These are phyloP conservation scores for Sogatella furcifera DNA, from an alignment of 1,140 invertebrate species.

Conservation along the genomic window DNA sequence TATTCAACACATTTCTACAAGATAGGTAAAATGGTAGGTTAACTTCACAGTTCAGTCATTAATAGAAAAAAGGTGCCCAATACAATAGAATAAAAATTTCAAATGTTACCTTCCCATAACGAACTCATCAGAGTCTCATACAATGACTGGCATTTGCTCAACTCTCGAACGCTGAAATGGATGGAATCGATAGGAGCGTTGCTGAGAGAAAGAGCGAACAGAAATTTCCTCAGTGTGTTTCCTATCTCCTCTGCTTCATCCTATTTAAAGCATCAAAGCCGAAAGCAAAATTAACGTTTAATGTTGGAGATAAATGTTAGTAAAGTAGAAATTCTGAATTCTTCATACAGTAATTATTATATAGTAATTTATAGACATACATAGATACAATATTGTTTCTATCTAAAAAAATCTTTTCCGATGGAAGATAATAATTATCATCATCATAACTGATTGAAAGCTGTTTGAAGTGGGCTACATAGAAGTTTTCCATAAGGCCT, in stretches of 20 bases:
- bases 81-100: neutral
- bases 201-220: slow-evolving; percentile 40
- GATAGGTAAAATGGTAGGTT: neutral
- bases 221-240: slow-evolving; percentile 38
- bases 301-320: too few relatives aligned
- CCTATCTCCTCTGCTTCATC: slow-evolving; percentile 35
- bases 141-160: slow-evolving; percentile 26
- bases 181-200: slow-evolving; percentile 41
- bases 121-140: slow-evolving; percentile 37
- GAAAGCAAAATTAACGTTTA: neutral
- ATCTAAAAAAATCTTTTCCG: too few relatives aligned
- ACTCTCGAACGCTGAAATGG: slow-evolving; percentile 32
- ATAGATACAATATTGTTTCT: too few relatives aligned
- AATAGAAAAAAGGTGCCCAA: neutral
- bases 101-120: slow-evolving; percentile 50
- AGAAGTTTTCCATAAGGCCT: too few relatives aligned
- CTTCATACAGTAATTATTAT: too few relatives aligned
- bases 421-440: too few relatives aligned
- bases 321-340: too few relatives aligned
- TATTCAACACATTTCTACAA: neutral
- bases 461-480: too few relatives aligned
- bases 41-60: neutral
- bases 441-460: too few relatives aligned
- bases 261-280: slow-evolving; percentile 22
- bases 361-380: too few relatives aligned